phyloP scores from a whole-genome alignment of 1,140 invertebrate species.

The Dendroctonus ponderosae region DNA sequence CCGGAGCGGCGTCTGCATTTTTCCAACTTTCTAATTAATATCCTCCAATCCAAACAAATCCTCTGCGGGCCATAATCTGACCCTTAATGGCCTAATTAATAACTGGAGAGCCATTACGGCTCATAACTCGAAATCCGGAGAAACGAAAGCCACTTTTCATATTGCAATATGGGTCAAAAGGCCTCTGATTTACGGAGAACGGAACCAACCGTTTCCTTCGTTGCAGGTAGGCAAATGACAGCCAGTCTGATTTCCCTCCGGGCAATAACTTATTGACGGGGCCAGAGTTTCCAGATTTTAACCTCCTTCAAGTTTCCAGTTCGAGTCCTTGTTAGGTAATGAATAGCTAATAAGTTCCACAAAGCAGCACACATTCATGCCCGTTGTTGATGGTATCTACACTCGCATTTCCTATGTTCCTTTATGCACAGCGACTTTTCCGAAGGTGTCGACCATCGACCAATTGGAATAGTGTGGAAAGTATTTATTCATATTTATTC shows the following conservation, averaged over 20 bases:
- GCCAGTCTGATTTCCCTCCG: constrained; percentile 15
- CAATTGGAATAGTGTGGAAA: too few relatives aligned
- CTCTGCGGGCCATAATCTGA: constrained; percentile 16
- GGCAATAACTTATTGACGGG: constrained; percentile 22
- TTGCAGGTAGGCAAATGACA: constrained; percentile 25
- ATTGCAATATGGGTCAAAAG: constrained; percentile 16
- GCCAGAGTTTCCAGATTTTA: too few relatives aligned
- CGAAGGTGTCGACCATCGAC: too few relatives aligned
- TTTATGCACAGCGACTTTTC: too few relatives aligned
- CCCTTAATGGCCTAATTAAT: constrained; percentile 26
- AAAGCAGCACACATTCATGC: too few relatives aligned
- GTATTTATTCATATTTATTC: too few relatives aligned
- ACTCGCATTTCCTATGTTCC: too few relatives aligned
- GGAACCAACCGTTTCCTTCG: background rate
- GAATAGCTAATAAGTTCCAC: too few relatives aligned
- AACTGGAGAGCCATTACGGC: constrained; percentile 15
- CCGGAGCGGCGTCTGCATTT: too few relatives aligned
- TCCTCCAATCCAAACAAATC: constrained; percentile 7
- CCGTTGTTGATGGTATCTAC: too few relatives aligned
- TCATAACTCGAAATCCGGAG: constrained; percentile 17
- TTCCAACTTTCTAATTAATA: constrained; percentile 7
- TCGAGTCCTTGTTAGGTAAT: too few relatives aligned
- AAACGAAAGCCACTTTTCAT: constrained; percentile 11
- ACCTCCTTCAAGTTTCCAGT: background rate
- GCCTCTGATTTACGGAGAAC: constrained; percentile 11